Conservation (phyloP, 2,888 invertebrate species). For the Ophion ellenae region DNA sequence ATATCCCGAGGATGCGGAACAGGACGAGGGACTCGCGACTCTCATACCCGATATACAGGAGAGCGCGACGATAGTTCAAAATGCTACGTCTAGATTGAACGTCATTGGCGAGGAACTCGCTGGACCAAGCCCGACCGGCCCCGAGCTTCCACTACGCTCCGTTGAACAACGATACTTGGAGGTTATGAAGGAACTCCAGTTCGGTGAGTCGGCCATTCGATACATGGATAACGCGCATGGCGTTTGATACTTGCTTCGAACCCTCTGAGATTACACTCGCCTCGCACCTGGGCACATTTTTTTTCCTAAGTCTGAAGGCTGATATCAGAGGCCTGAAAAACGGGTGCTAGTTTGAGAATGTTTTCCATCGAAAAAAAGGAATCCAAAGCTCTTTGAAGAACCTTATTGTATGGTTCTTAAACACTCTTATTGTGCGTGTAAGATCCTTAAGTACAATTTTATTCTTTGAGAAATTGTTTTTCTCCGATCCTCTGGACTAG, state of each 20-base stretch:
- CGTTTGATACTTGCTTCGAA: neutral
- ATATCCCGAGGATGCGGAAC: slow-evolving; percentile 89
- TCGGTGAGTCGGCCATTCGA: slow-evolving; percentile 86
- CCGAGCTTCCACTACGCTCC: slow-evolving; percentile 85
- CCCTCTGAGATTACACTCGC: neutral
- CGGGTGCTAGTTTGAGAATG: neutral
- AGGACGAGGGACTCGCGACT: slow-evolving; percentile 94
- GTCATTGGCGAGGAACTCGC: slow-evolving; percentile 77
- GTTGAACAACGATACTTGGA: slow-evolving; percentile 92
- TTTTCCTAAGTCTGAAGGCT: neutral
- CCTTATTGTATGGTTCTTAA: neutral
- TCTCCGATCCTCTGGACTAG: neutral
- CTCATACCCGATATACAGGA: slow-evolving; percentile 96
- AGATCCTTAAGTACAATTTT: neutral
- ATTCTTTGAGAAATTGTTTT: neutral
- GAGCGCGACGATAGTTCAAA: slow-evolving; percentile 85
- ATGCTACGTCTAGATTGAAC: slow-evolving; percentile 82
- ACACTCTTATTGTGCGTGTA: neutral
- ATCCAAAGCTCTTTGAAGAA: too few relatives aligned
- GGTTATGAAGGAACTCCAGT: slow-evolving; percentile 95
- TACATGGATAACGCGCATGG: too few relatives aligned
- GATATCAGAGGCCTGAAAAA: neutral
- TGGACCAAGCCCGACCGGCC: slow-evolving; percentile 81
- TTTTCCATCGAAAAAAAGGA: neutral
- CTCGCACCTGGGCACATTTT: neutral